Evolutionary conservation across 1,140 invertebrate genomes (phyloP), one percentile per base, ranked within the genome.

Genomic region (Pararge aegeria): DNA sequence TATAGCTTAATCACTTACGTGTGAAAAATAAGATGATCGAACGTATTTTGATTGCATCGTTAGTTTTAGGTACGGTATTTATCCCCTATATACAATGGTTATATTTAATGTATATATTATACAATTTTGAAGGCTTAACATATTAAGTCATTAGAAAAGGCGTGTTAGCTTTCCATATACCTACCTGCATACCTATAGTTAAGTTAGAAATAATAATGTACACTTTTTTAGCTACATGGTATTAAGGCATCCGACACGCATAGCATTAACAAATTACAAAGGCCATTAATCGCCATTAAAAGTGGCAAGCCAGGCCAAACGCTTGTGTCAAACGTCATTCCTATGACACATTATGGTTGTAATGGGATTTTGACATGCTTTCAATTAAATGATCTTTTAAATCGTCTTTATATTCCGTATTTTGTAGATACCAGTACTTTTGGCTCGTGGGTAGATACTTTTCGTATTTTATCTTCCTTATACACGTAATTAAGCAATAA

Each of bases 401-500:
- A 34, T 34, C 30, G 30, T 49, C 44, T 63, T 65, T 46, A 56
- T 55, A 40, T 16, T 24, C 3, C 2, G 7, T 24, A 24, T 24
- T 24, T 4, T 38, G 13, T 53, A 27, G 1, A 21, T 66, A 65
- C 49, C 10, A 18, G 52, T 40, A n/a, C 63, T 67, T 67, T 55
- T 30, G 42, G 15, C 38, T 66, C 57, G 68, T 70, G 66, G 66
- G 67, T 67, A 54, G 42, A 55, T 51, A 51, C 16, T 38, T 61
- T 55, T 51, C 55, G 60, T 56, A 58, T 70, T 75, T 75, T 69
- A 78, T 73, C 61, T 68, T 49, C 27, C 68, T 68, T 78, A 66
- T 38, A 62, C 70, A 73, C 66, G 70, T 77, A 68, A 79, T 81
- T 72, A 78, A 79, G 72, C 53, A 70, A 77, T 77, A 77, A 70